Evolutionary conservation across 1,140 invertebrate species (phyloP).

Genomic region (Papilio machaon): DNA sequence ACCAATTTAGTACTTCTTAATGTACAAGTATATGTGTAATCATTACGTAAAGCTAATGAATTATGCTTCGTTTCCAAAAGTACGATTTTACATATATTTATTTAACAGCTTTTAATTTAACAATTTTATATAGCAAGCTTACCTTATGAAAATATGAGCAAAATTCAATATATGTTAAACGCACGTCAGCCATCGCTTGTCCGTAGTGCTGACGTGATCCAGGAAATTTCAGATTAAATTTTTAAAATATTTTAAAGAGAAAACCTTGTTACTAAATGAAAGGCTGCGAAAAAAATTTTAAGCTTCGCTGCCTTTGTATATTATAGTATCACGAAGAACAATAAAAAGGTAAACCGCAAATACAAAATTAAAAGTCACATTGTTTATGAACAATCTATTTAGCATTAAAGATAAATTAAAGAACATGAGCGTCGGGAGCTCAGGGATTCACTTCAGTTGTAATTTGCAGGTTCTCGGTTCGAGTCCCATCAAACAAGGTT

Average conservation of each 20-base stretch:
- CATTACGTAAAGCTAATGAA: not conserved
- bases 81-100: not conserved
- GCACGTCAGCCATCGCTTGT: conserved; percentile 10
- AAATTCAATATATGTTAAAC: conserved; percentile 18
- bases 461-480: too few species aligned
- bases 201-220: conserved; percentile 15
- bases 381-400: too few species aligned
- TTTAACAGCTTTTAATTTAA: not conserved
- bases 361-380: not conserved
- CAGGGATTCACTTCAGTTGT: too few species aligned
- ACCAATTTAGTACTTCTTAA: not conserved
- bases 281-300: not conserved
- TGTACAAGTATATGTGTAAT: not conserved
- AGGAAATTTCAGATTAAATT: conserved; percentile 20
- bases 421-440: too few species aligned
- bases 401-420: too few species aligned
- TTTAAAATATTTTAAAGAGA: conserved; percentile 8
- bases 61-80: too few species aligned
- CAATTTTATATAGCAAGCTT: conserved; percentile 7
- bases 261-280: not conserved
- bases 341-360: not conserved
- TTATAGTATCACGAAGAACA: not conserved
- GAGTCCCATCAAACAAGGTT: too few species aligned
- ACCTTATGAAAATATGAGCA: conserved; percentile 14
- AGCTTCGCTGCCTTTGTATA: not conserved